A percentile compares a stretch with the other conserved stretches of the same genome.
Evolutionary conservation across 37 sponge, comb jelly and placozoan genomes (phyloP).

Genomic region (Hormiphora californensis): DNA sequence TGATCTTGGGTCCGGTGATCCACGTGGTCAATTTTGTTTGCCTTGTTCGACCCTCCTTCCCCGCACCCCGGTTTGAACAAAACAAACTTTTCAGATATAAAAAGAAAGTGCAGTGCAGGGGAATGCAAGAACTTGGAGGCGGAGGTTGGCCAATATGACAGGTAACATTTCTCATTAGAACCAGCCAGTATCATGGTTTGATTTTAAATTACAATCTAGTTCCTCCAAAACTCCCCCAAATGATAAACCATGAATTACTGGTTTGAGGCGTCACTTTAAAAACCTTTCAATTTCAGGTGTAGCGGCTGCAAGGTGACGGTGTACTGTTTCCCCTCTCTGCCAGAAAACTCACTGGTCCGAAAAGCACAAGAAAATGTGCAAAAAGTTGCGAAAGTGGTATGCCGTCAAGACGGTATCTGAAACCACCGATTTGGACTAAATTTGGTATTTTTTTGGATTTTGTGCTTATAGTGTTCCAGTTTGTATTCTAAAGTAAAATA

Average conservation of each 20-base stretch:
- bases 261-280: no score
- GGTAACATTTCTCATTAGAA: background rate
- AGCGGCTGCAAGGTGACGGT: conserved; percentile 44
- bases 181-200: no score
- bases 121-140: conserved; percentile 39
- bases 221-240: no score
- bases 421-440: conserved; percentile 4
- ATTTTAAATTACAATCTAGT: no score
- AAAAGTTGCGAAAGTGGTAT: conserved; percentile 3
- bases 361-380: conserved; percentile 50
- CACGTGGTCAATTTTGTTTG: no score
- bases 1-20: no score
- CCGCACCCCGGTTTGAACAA: background rate
- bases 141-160: conserved; percentile 37
- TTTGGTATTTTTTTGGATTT: no score
- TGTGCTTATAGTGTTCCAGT: no score
- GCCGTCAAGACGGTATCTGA: background rate
- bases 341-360: conserved; percentile 42
- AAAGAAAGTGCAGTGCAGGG: conserved; percentile 21
- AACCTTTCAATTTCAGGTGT: conserved; percentile 11
- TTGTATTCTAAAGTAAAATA: no score
- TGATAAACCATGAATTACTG: no score
- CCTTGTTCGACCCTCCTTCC: background rate
- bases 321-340: conserved; percentile 26
- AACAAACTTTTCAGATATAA: background rate